Base-by-base conservation (phyloP, 2,797 vertebrate genomes). In the Pantherophis vulpinus region DNA sequence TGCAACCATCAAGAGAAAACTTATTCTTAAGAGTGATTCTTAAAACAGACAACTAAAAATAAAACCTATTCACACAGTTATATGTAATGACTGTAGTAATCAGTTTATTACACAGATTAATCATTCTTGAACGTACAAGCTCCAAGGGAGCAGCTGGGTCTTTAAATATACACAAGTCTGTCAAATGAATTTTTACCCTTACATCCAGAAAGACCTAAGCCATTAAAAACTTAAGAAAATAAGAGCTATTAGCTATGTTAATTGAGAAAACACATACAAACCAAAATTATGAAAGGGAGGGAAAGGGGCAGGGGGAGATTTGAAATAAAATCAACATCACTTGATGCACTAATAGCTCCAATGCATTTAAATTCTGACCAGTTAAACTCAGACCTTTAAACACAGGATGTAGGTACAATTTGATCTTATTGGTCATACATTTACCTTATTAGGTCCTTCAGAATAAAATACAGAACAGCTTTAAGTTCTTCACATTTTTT, bases 21-120 rank as follows among this genome's bases (percentile, higher is more conserved):
- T 95, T 5, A 66, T 66, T 63, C 61, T 63, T 63, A 59, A 32
- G 32, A 59, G 54, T 16, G 56, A 20, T 29, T 96, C 95, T 96
- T 97, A 94, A 97, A 97, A 95, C 94, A 79, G 93, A 96, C 97
- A 96, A 97, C 93, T 95, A 96, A 98, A 96, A 98, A 98, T 97
- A 97, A 98, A 98, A 97, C 97, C 97, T 98, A 97, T 96, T 97
- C 97, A 98, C 97, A 98, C 98, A 94, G 97, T 97, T 98, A 95
- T 98, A 98, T 96, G 98, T 98, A 98, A 98, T 97, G 98, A 98
- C 98, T 98, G 98, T 98, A 98, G 98, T 98, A 98, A 98, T 98
- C 98, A 98, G 99, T 99, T 99, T 99, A 99, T 99, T 99, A 99
- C 99, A 99, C 99, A 99, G 99, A 99, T 99, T 99, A 99, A 99